Evolutionary conservation across 1,140 invertebrate genomes (phyloP), one percentile per base, ranked within the genome.

Genomic region (Zophobas atratus): DNA sequence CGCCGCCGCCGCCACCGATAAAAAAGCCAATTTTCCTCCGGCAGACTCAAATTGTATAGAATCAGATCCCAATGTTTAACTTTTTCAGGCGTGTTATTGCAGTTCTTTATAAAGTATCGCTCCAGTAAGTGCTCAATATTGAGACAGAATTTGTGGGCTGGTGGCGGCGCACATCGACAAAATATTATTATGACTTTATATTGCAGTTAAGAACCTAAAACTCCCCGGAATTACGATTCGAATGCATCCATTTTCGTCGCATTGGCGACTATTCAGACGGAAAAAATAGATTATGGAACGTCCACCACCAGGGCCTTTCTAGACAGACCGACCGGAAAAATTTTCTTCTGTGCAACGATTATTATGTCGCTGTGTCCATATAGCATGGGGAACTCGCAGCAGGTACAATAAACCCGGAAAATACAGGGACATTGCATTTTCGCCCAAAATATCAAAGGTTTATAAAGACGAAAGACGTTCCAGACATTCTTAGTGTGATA

Each of bases 41-140:
- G 51, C 63, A 77, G 70, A 77, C 76, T 77, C 77, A 78, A 80
- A 80, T 78, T 72, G 74, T 80, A 53, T 73, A 73, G 72, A 80
- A 80, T 80, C 77, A 74, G 77, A 78, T 76, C 73, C 70, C 71
- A 55, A 70, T 80, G 75, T 80, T 78, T 80, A 78, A 80, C 79
- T 74, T 80, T 78, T 80, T 78, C 72, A 80, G 63, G 79, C 79
- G 79, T 80, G 79, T 80, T 80, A 80, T 80, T 80, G 77, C 77
- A 80, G 6, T 80, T 76, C 74, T 75, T 80, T 75, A 67, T 60
- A 70, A 74, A 67, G 53, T 60, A 57, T 43, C 49, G 77, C 76
- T 74, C 46, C 38, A 57, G 53, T 74, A 67, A 67, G 60, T 67
- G 60, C 60, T 46, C 60, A 67, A 67, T 67, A 67, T 67, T 46